Evolutionary conservation across 1,140 invertebrate species (phyloP), one percentile per base, ranked within the genome.

Genomic region (Episyrphus balteatus): DNA sequence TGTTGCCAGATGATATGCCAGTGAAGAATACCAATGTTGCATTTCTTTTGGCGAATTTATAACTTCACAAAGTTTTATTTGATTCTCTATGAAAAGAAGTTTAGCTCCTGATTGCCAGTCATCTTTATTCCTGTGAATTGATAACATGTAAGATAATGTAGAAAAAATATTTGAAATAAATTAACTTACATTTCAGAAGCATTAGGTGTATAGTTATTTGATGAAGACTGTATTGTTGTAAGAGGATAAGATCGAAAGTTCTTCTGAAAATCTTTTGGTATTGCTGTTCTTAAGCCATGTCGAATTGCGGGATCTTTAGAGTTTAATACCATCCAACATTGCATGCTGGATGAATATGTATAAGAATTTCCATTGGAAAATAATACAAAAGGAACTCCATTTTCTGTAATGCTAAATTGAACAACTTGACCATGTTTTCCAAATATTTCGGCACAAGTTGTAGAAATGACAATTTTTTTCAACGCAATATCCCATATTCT

Each of bases 271-370:
- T 68, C 59, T 9, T 60, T 52, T 3, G 65, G 63, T 42, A 68
- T 39, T 0, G 62, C 61, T 3, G 60, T 54, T 1, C 55, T 51
- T 0, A 68, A 51, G 17, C 66, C 65, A 44, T 62, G 54, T 19
- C 59, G 56, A 47, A 65, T 60, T 38, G 68, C 55, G 0, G 65
- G 60, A 54, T 68, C 66, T 31, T 60, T 61, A 19, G 60, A 59
- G 52, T 56, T 63, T 37, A 68, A 40, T 13, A 63, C 56, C 15
- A 68, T 50, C 66, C 66, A 68, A 0, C 61, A 61, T 37, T 68
- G 51, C 36, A 68, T 34, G 21, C 51, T 49, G 1, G 38, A 47
- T 10, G 57, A 65, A 45, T 66, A 68, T 1, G 63, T 60, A 45
- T 62, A 68, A 3, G 66, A 57, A 51, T 57, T 57, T 37, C 60